These are phyloP conservation scores for Amblyraja radiata DNA, from an alignment of 2,797 vertebrate genomes.

Conservation along the genomic window DNA sequence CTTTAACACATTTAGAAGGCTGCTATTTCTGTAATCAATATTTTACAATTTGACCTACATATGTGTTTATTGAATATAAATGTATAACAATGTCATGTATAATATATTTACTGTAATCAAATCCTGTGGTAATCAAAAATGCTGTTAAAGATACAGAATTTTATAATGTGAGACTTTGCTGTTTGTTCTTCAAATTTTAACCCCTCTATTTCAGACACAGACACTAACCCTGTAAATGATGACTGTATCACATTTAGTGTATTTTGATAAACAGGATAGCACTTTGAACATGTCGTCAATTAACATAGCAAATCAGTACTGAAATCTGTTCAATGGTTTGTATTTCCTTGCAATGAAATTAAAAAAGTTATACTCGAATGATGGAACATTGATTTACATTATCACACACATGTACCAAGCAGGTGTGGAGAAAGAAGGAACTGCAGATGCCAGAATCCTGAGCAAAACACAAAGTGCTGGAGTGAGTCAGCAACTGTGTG, in stretches of 20 bases:
- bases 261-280: background rate
- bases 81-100: slow-evolving; percentile 25
- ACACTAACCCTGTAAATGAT: background rate
- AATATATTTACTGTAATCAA: slow-evolving; percentile 34
- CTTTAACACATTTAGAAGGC: slow-evolving; percentile 42
- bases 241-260: background rate
- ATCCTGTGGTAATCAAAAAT: background rate
- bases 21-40: slow-evolving; percentile 40
- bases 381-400: background rate
- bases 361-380: background rate
- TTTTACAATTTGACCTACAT: slow-evolving; percentile 16
- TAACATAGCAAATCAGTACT: background rate
- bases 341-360: slow-evolving; percentile 33
- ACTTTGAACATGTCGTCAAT: slow-evolving; percentile 15
- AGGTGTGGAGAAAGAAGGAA: too few relatives aligned
- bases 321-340: slow-evolving; percentile 39
- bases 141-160: slow-evolving; percentile 13
- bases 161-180: background rate
- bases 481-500: too few relatives aligned
- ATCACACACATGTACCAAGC: too few relatives aligned
- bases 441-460: too few relatives aligned
- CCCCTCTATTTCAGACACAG: background rate
- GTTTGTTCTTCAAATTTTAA: background rate
- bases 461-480: too few relatives aligned
- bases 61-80: background rate